Conservation (phyloP, 2,113 vertebrate species). For the Pithys albifrons region DNA sequence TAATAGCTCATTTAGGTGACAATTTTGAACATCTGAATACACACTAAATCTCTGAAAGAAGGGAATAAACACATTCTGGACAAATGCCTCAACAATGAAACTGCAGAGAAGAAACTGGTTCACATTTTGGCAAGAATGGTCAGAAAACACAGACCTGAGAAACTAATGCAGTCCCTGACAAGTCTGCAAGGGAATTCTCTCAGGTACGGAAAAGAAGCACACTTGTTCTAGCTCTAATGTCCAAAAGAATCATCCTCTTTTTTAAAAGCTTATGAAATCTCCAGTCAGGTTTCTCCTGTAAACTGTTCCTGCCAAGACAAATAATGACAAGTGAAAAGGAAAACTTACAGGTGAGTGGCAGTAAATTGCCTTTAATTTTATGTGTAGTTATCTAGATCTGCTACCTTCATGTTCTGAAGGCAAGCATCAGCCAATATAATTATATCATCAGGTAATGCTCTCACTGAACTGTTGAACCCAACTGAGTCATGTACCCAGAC, state of each 20-base stretch:
- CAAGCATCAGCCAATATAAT: not conserved
- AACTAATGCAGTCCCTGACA: not conserved
- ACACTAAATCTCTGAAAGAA: not conserved
- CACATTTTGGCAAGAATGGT: not conserved
- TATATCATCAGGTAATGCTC: not conserved
- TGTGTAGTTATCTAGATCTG: not conserved
- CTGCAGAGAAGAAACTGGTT: not conserved
- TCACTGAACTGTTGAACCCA: conserved; percentile 9
- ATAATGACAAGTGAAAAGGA: not conserved
- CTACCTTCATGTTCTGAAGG: not conserved
- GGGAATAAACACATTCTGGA: not conserved
- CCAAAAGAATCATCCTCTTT: not conserved
- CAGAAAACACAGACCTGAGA: not conserved
- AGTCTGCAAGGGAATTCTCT: not conserved
- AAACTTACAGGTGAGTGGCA: not conserved
- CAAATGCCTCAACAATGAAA: not conserved
- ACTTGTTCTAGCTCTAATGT: not conserved
- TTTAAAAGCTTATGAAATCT: not conserved
- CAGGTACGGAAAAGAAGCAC: not conserved
- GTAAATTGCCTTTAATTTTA: not conserved
- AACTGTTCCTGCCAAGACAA: not conserved
- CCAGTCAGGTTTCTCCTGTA: not conserved
- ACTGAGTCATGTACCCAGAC: not conserved
- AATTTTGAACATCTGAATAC: not conserved
- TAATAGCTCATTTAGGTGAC: not conserved